Conservation (phyloP, 1,140 invertebrate species). For the Amphibalanus amphitrite region DNA sequence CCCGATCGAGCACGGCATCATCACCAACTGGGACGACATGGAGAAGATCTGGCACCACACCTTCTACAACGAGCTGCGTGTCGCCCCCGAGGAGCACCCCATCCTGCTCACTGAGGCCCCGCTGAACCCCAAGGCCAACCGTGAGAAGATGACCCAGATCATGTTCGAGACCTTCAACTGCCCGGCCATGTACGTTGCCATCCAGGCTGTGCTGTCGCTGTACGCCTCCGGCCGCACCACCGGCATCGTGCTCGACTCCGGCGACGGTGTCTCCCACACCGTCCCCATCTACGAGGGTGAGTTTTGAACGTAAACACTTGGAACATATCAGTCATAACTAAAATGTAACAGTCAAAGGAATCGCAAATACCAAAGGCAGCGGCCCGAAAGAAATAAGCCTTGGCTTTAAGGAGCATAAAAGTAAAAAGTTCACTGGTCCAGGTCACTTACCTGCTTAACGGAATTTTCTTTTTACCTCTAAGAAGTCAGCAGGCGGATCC, state of each 20-base stretch:
- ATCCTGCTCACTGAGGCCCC: conserved; percentile 81
- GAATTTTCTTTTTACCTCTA: conserved; percentile 29
- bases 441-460: conserved; percentile 32
- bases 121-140: conserved; percentile 76
- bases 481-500: conserved; percentile 83
- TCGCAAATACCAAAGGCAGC: conserved; percentile 75
- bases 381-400: conserved; percentile 33
- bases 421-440: conserved; percentile 29
- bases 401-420: conserved; percentile 23
- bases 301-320: too few species aligned
- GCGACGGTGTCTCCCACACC: too few species aligned
- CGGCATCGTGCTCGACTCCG: too few species aligned
- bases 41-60: conserved; percentile 94
- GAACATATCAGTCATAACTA: too few species aligned
- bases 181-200: conserved; percentile 82
- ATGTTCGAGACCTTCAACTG: conserved; percentile 38
- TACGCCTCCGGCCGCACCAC: too few species aligned
- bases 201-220: too few species aligned
- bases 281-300: too few species aligned
- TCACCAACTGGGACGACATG: conserved; percentile 96
- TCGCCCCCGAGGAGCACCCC: too few species aligned
- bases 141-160: conserved; percentile 45
- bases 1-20: conserved; percentile 87
- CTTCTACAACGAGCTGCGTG: conserved; percentile 85
- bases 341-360: conserved; percentile 73